Evolutionary conservation across 1,140 invertebrate species (phyloP).

Genomic region (Orchesella cincta): DNA sequence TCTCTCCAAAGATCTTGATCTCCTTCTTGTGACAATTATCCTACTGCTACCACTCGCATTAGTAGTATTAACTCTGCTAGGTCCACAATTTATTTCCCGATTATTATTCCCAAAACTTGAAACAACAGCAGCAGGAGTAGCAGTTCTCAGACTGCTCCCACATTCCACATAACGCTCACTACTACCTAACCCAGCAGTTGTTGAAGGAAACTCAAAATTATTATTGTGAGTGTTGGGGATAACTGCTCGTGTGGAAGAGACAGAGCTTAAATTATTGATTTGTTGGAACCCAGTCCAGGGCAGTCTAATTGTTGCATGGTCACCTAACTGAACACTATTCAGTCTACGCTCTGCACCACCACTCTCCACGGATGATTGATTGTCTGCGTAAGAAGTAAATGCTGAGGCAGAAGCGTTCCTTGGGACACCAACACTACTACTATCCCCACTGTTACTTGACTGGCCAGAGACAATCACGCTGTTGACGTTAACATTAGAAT

Average conservation of each 20-base stretch:
- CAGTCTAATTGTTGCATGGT: constrained; percentile 48
- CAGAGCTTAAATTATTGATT: constrained; percentile 48
- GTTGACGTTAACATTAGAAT: not conserved
- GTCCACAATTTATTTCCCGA: constrained; percentile 29
- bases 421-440: not conserved
- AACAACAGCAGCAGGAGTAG: constrained; percentile 1
- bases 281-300: constrained; percentile 48
- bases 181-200: not conserved
- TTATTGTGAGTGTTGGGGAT: constrained; percentile 48
- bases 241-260: constrained; percentile 12
- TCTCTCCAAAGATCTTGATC: constrained; percentile 53
- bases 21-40: constrained; percentile 27
- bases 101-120: too few relatives aligned
- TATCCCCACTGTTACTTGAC: not conserved
- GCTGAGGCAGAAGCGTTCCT: constrained; percentile 6
- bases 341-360: constrained; percentile 34
- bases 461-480: constrained; percentile 5
- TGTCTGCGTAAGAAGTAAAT: not conserved
- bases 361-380: constrained; percentile 22
- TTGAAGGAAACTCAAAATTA: constrained; percentile 24
- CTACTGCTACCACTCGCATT: not conserved
- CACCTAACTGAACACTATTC: constrained; percentile 50
- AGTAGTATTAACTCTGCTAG: not conserved
- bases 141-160: constrained; percentile 23
- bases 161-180: constrained; percentile 44